Conservation (phyloP, 1,140 invertebrate genomes). For the Onthophagus taurus region DNA sequence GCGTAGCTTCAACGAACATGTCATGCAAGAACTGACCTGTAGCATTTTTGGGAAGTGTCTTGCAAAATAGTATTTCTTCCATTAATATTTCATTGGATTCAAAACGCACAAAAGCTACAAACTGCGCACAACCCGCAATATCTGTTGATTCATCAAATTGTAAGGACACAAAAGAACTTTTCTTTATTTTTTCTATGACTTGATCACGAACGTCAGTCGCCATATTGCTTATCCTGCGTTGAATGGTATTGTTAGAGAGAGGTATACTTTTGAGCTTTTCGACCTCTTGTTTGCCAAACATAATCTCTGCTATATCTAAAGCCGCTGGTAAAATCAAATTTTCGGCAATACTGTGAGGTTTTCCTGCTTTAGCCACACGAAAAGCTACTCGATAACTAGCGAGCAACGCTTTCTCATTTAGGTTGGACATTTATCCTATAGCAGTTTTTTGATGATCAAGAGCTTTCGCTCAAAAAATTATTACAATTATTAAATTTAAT, state of each 20-base stretch:
- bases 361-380: too few relatives aligned
- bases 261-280: conserved; percentile 24
- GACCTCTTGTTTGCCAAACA: conserved; percentile 22
- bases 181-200: conserved; percentile 18
- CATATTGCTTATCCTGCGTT: conserved; percentile 25
- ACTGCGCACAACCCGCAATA: conserved; percentile 1
- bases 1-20: conserved; percentile 22
- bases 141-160: conserved; percentile 13
- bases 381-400: too few relatives aligned
- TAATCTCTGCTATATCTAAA: too few relatives aligned
- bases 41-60: conserved; percentile 22
- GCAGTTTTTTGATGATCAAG: too few relatives aligned
- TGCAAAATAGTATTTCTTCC: conserved; percentile 29
- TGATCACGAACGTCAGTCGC: conserved; percentile 21
- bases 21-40: conserved; percentile 21
- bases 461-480: too few relatives aligned
- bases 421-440: too few relatives aligned
- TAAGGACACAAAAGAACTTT: conserved; percentile 9
- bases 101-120: conserved; percentile 26
- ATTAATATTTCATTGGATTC: conserved; percentile 19
- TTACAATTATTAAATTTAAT: too few relatives aligned
- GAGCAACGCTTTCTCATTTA: too few relatives aligned
- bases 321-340: too few relatives aligned
- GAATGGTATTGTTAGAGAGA: conserved; percentile 28
- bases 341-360: too few relatives aligned